Evolutionary conservation across 2,797 vertebrate species (phyloP).

Genomic region (Neopelma chrysocephalum): DNA sequence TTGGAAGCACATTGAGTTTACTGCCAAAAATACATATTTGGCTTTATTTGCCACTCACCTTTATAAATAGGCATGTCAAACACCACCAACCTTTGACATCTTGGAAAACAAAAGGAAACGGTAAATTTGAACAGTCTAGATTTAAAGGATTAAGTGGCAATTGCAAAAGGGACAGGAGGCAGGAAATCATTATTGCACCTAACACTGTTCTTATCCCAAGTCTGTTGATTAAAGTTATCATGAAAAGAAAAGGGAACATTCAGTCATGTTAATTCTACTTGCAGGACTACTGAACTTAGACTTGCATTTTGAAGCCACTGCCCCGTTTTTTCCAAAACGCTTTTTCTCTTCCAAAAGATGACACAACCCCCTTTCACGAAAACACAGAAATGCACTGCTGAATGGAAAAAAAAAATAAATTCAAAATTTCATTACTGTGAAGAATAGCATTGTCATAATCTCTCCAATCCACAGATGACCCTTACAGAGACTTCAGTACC

Average conservation of each 20-base stretch:
- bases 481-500: not conserved
- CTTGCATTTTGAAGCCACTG: not conserved
- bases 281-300: not conserved
- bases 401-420: not conserved
- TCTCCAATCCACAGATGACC: not conserved
- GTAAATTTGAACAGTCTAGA: not conserved
- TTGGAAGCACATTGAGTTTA: not conserved
- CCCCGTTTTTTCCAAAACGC: not conserved
- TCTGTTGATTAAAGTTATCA: not conserved
- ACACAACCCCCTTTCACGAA: not conserved
- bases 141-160: not conserved
- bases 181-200: not conserved
- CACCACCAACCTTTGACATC: not conserved
- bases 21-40: not conserved
- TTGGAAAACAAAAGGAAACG: not conserved
- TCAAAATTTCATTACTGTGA: not conserved
- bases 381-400: not conserved
- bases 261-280: not conserved
- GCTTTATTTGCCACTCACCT: slow-evolving; percentile 9
- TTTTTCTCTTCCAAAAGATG: not conserved
- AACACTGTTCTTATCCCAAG: not conserved
- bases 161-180: not conserved
- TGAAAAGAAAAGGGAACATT: not conserved
- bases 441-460: not conserved
- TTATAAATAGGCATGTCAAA: not conserved